Percentiles rank a stretch among this genome's conserved stretches.
Conservation (phyloP, 2,888 invertebrate species). For the Argyra leucocephala region DNA sequence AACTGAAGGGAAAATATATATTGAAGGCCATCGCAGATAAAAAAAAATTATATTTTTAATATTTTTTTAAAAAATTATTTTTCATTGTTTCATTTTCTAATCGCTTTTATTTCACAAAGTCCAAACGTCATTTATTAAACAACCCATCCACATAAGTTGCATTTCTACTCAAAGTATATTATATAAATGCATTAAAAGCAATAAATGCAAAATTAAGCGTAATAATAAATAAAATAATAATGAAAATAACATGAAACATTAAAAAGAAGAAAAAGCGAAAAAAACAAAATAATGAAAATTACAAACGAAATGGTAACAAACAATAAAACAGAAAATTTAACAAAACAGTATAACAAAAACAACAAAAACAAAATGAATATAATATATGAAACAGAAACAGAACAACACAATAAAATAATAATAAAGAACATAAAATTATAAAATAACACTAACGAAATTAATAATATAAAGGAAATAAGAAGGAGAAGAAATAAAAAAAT, state of each 20-base stretch:
- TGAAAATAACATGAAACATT: not conserved
- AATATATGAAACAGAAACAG: not conserved
- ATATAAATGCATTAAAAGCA: not conserved
- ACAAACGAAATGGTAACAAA: not conserved
- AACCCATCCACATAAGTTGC: too few species aligned
- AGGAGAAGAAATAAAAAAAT: slow-evolving; percentile 13
- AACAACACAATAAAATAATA: not conserved
- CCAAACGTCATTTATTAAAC: too few species aligned
- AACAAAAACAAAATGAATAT: not conserved
- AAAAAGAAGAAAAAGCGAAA: not conserved
- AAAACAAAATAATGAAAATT: not conserved
- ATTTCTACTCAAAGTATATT: not conserved
- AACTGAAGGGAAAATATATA: too few species aligned
- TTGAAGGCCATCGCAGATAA: too few species aligned
- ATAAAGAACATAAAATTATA: not conserved
- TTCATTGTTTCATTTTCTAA: too few species aligned
- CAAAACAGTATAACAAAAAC: not conserved
- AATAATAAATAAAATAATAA: not conserved
- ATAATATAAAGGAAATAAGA: slow-evolving; percentile 4
- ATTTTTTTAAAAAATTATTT: too few species aligned
- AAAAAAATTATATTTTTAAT: too few species aligned
- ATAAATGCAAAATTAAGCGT: not conserved
- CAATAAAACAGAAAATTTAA: not conserved
- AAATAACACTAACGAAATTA: not conserved
- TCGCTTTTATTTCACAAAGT: too few species aligned